phyloP scores from a whole-genome alignment of 2,888 invertebrate genomes.

The Mamestra brassicae region DNA sequence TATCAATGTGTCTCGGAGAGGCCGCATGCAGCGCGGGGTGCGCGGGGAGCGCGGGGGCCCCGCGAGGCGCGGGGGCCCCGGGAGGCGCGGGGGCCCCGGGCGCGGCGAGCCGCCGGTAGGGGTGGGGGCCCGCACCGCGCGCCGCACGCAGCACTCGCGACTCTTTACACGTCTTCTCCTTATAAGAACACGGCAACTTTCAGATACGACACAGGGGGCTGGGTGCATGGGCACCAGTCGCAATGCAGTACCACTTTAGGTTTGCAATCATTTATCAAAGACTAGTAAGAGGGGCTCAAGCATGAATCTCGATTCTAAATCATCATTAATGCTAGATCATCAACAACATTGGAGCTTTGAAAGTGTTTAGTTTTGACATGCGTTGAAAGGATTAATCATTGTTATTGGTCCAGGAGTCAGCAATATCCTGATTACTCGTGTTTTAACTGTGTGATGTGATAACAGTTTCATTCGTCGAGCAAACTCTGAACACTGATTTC shows the following conservation, averaged over 20 bases:
- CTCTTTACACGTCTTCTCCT: slow-evolving; percentile 49
- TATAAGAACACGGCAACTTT: slow-evolving; percentile 46
- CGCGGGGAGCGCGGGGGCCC: slow-evolving; percentile 27
- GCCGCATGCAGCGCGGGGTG: slow-evolving; percentile 55
- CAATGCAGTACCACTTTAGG: slow-evolving; percentile 5
- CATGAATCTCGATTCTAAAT: background rate
- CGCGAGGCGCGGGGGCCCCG: background rate
- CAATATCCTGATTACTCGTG: background rate
- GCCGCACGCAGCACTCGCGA: slow-evolving; percentile 37
- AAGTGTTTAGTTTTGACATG: background rate
- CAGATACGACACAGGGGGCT: slow-evolving; percentile 22
- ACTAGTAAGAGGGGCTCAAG: background rate
- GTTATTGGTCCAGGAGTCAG: background rate
- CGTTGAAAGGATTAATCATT: background rate
- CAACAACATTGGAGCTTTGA: background rate
- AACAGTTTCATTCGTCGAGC: background rate
- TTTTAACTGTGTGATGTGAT: too few species aligned
- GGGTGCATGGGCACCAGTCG: background rate
- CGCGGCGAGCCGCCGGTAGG: slow-evolving; percentile 38
- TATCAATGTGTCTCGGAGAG: slow-evolving; percentile 58
- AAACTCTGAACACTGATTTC: background rate
- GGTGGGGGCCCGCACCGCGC: slow-evolving; percentile 30
- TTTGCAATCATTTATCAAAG: slow-evolving; percentile 50
- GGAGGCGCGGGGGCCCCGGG: slow-evolving; percentile 14
- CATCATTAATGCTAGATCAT: background rate